These are phyloP conservation scores for Nephrocerus scutellatus DNA, from an alignment of 2,888 invertebrate species.

Conservation along the genomic window DNA sequence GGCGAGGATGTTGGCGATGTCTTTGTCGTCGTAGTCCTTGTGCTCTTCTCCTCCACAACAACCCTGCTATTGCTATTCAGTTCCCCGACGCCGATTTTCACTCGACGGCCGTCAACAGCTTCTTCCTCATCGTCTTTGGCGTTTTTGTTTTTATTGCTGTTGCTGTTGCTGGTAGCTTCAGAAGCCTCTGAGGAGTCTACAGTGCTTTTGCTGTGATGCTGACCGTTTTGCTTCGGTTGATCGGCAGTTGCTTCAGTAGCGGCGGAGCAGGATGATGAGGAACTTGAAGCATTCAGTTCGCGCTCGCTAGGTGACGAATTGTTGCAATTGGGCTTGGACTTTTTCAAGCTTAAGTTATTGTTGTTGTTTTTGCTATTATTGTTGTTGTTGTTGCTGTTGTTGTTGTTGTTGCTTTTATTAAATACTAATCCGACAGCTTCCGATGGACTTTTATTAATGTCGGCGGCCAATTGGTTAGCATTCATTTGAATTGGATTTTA, in stretches of 20 bases:
- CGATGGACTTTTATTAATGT: conserved; percentile 22
- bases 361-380: conserved; percentile 7
- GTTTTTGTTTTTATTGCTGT: no score
- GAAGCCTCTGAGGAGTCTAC: conserved; percentile 12
- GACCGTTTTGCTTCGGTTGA: conserved; percentile 27
- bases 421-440: conserved; percentile 21
- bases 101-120: no score
- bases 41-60: conserved; percentile 16
- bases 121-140: no score
- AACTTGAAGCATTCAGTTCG: no score
- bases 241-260: no score
- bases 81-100: no score
- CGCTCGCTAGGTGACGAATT: conserved; percentile 8
- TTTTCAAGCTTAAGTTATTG: conserved; percentile 13
- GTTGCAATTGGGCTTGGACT: background rate
- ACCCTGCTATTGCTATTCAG: conserved; percentile 19
- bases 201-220: conserved; percentile 20
- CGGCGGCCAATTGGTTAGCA: conserved; percentile 25
- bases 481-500: conserved; percentile 19
- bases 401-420: conserved; percentile 9
- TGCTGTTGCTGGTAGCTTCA: conserved; percentile 15
- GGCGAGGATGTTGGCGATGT: conserved; percentile 1
- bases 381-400: conserved; percentile 17
- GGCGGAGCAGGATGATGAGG: no score
- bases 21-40: conserved; percentile 11